Base-by-base conservation (phyloP, 2,113 vertebrate species). In the Proteles cristata region DNA sequence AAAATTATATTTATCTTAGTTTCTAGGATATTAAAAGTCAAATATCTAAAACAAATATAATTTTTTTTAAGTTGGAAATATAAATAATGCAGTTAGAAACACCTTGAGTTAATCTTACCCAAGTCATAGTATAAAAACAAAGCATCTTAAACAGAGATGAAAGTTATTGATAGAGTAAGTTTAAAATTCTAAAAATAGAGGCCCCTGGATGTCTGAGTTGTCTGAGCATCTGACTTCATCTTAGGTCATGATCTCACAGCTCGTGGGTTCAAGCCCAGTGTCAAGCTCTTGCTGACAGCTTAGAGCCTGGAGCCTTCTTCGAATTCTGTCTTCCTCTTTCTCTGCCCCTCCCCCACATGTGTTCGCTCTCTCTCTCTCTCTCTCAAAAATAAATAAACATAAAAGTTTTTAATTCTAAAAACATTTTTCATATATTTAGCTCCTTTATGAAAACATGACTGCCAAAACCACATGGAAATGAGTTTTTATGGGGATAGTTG, bases 391-490 rank as follows among this genome's bases (percentile, higher is more conserved):
- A 50, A 50, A 50, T 12, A 50, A 48, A 48, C 45, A 48, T 48
- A 15, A 50, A 50, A 50, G 50, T 50, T 50, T 50, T 50, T 50
- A 17, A 77, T 89, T 95, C 53, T 74, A 53, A 90, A 94, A 83
- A 61, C 2, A 74, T 61, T 87, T 92, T 92, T 90, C 5, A 61
- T 89, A 19, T 73, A n/a, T 86, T 96, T 89, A 83, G 33, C 90
- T 87, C 74, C 33, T 94, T 86, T 90, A 63, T 90, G 71, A 79
- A 89, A 92, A 82, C 35, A 94, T 14, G 31, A 81, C 66, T 95
- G 23, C 85, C 61, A 50, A 58, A 88, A 28, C 6, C 65, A 88
- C 17, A 88, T 65, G 17, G 50, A 80, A 68, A 58, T 82, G 19
- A 74, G 58, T 71, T 86, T 77, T 76, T 82, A 21, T 53, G 16